Evolutionary conservation across 2,888 invertebrate genomes (phyloP).

Genomic region (Drosophila percnosoma): DNA sequence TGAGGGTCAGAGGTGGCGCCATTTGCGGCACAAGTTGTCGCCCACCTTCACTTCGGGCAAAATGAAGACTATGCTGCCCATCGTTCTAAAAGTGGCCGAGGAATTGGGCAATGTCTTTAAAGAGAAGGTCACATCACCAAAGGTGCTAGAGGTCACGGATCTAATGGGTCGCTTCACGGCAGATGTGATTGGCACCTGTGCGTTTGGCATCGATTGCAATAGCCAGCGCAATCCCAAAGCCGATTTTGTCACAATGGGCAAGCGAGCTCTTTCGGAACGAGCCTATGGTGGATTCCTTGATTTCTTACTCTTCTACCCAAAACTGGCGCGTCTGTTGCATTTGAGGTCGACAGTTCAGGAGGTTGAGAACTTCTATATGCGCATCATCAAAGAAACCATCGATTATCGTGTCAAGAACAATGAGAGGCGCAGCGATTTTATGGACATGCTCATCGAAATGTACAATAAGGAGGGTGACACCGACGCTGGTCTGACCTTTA

Average conservation of each 20-base stretch:
- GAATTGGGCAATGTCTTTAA: slow-evolving; percentile 77
- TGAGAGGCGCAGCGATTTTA: too few species aligned
- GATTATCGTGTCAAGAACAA: too few species aligned
- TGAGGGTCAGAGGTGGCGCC: slow-evolving; percentile 83
- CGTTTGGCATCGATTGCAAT: slow-evolving; percentile 85
- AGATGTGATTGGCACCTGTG: slow-evolving; percentile 86
- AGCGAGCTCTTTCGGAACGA: slow-evolving; percentile 22
- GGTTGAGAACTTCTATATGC: too few species aligned
- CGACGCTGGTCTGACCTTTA: too few species aligned
- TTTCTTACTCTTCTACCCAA: too few species aligned
- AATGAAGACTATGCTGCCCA: slow-evolving; percentile 81
- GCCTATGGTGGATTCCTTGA: too few species aligned
- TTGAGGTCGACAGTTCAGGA: too few species aligned
- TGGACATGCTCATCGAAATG: too few species aligned
- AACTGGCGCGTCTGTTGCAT: too few species aligned
- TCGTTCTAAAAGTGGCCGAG: slow-evolving; percentile 68
- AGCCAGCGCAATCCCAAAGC: slow-evolving; percentile 83
- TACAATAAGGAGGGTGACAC: too few species aligned
- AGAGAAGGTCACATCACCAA: slow-evolving; percentile 34
- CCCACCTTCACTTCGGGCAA: slow-evolving; percentile 83
- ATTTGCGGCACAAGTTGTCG: slow-evolving; percentile 78
- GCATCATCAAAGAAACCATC: too few species aligned
- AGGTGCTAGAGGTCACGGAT: slow-evolving; percentile 78
- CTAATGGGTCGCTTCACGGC: slow-evolving; percentile 85
- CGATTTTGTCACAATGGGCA: slow-evolving; percentile 82